A percentile compares a stretch with the other conserved stretches of the same genome.
Evolutionary conservation across 2,888 invertebrate genomes (phyloP).

Genomic region (Callinectes sapidus): DNA sequence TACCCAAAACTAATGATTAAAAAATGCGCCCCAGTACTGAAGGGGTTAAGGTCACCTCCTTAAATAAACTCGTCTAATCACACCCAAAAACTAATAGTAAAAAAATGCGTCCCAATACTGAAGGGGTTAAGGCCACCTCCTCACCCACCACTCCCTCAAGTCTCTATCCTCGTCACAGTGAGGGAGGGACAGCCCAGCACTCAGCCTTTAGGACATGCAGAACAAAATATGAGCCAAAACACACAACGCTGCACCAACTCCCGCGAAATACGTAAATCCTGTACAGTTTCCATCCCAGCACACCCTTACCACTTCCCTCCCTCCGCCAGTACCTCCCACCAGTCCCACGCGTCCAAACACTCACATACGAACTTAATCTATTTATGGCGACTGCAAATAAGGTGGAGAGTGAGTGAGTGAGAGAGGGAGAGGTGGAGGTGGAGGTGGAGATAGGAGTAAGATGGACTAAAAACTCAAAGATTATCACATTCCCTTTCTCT

Average conservation of each 20-base stretch:
- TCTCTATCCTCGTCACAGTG: not conserved
- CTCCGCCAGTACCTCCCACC: not conserved
- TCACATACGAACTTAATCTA: not conserved
- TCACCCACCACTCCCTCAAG: not conserved
- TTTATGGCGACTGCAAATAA: constrained; percentile 17
- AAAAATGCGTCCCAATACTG: too few relatives aligned
- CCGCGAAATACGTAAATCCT: not conserved
- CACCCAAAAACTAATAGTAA: too few relatives aligned
- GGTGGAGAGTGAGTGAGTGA: not conserved
- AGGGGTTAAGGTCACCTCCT: too few relatives aligned
- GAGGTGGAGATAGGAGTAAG: not conserved
- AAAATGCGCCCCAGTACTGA: too few relatives aligned
- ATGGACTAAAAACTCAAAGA: not conserved
- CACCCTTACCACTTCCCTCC: not conserved
- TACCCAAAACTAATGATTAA: too few relatives aligned
- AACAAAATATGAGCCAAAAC: constrained; percentile 9
- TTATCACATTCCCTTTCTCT: not conserved
- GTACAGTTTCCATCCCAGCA: not conserved
- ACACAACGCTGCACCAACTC: not conserved
- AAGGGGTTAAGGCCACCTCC: too few relatives aligned
- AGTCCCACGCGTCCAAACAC: not conserved
- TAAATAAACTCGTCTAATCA: too few relatives aligned
- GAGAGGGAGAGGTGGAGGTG: too few relatives aligned
- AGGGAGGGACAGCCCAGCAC: not conserved
- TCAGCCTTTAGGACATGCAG: not conserved